A percentile compares a stretch with the other conserved stretches of the same genome.
Evolutionary conservation across 2,888 invertebrate genomes (phyloP).

Genomic region (Lysandra bellargus): DNA sequence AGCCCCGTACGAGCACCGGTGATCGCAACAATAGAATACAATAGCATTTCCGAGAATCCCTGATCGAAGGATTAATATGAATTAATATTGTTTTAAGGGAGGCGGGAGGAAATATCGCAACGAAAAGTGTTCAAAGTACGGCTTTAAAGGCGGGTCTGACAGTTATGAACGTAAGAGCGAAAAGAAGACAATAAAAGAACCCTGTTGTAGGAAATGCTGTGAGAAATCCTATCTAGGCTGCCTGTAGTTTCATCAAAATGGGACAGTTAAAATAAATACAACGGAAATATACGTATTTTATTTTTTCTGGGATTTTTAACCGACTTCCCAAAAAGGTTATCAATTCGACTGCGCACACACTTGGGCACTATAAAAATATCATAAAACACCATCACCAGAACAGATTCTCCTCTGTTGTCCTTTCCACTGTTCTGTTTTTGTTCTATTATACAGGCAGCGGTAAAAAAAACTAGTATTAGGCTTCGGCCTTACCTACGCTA

Average conservation of each 20-base stretch:
- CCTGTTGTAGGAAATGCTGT: slow-evolving; percentile 19
- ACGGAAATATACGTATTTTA: background rate
- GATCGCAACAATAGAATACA: too few species aligned
- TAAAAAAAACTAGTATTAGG: too few species aligned
- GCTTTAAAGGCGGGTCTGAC: background rate
- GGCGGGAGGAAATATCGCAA: background rate
- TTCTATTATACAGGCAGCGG: too few species aligned
- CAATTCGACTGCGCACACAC: background rate
- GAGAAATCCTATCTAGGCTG: slow-evolving; percentile 18
- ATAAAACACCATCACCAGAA: background rate
- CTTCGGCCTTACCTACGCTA: too few species aligned
- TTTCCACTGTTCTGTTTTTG: too few species aligned
- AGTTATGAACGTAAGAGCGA: background rate
- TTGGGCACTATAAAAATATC: background rate
- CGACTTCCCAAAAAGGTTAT: background rate
- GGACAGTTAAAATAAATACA: background rate
- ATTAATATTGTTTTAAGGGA: background rate
- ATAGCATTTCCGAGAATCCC: too few species aligned
- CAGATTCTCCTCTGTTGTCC: too few species aligned
- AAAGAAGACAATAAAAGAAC: background rate
- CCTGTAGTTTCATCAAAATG: background rate
- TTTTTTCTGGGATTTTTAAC: background rate
- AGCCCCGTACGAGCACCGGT: too few species aligned
- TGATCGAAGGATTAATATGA: too few species aligned
- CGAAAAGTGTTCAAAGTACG: background rate